A percentile compares a stretch with the other conserved stretches of the same genome.
Conservation (phyloP, 2,888 invertebrate genomes). For the Diogma glabrata region DNA sequence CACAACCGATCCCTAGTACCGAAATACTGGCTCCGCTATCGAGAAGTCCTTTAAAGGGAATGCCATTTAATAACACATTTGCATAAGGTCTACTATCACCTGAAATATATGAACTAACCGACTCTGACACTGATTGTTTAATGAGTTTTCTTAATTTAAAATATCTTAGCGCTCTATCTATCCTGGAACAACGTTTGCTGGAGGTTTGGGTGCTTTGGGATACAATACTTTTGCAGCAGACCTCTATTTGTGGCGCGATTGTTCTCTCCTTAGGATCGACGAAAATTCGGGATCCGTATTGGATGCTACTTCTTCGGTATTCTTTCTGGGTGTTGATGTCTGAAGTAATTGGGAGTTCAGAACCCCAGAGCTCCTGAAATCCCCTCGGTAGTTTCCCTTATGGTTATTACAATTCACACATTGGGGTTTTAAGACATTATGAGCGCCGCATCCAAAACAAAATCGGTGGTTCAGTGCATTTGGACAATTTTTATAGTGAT, state of each 20-base stretch:
- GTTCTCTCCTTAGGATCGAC: too few species aligned
- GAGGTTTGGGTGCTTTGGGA: neutral
- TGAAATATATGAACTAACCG: neutral
- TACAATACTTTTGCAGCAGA: too few species aligned
- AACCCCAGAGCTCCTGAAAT: neutral
- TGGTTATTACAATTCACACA: neutral
- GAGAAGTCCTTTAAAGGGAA: neutral
- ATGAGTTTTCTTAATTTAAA: neutral
- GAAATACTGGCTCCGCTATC: neutral
- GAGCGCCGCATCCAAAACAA: neutral
- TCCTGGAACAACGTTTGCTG: neutral
- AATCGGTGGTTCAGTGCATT: neutral
- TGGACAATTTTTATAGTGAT: neutral
- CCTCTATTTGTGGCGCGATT: too few species aligned
- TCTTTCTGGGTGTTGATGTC: neutral
- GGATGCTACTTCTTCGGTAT: neutral
- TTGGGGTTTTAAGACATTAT: neutral
- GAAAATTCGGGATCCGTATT: neutral
- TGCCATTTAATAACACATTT: neutral
- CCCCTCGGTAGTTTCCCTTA: neutral
- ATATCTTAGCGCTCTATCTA: neutral
- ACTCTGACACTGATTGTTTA: neutral
- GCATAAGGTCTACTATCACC: neutral
- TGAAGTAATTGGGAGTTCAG: neutral
- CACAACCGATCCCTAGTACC: neutral